Conservation (phyloP, 2,113 vertebrate species). For the Apeltes quadracus region DNA sequence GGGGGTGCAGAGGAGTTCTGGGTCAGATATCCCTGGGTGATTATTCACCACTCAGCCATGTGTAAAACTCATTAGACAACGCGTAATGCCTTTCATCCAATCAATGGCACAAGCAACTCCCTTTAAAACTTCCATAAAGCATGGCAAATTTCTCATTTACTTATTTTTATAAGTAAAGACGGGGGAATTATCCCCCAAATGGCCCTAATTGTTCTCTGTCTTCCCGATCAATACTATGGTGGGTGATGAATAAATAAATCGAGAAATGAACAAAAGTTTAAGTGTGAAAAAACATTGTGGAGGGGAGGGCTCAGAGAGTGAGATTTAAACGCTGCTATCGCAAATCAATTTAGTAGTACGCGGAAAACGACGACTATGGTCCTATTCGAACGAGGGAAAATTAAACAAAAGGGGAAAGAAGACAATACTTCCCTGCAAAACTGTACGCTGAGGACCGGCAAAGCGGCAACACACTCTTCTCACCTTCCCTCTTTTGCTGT, state of each 20-base stretch:
- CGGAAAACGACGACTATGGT: background rate
- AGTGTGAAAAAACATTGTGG: constrained; percentile 46
- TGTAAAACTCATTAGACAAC: constrained; percentile 99
- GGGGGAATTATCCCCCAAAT: constrained; percentile 78
- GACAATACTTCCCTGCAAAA: background rate
- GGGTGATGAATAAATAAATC: constrained; percentile 54
- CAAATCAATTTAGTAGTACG: background rate
- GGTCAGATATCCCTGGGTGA: constrained; percentile 86
- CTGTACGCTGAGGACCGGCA: constrained; percentile 13
- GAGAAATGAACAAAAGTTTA: constrained; percentile 64
- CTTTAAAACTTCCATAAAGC: constrained; percentile 89
- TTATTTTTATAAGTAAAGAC: constrained; percentile 76
- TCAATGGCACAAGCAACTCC: constrained; percentile 95
- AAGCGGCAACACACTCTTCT: constrained; percentile 34
- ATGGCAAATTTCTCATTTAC: constrained; percentile 82
- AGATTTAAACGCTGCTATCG: background rate
- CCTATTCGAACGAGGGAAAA: background rate
- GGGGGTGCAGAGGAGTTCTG: constrained; percentile 73
- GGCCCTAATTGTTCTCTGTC: constrained; percentile 75
- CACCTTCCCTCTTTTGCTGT: constrained; percentile 44
- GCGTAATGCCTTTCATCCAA: constrained; percentile 98
- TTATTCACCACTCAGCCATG: constrained; percentile 97
- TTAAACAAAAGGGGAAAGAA: background rate
- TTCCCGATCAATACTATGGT: constrained; percentile 74
- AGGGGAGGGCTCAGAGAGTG: background rate